Evolutionary conservation across 2,113 vertebrate genomes (phyloP).

Genomic region (Sterrhoptilus dennistouni): DNA sequence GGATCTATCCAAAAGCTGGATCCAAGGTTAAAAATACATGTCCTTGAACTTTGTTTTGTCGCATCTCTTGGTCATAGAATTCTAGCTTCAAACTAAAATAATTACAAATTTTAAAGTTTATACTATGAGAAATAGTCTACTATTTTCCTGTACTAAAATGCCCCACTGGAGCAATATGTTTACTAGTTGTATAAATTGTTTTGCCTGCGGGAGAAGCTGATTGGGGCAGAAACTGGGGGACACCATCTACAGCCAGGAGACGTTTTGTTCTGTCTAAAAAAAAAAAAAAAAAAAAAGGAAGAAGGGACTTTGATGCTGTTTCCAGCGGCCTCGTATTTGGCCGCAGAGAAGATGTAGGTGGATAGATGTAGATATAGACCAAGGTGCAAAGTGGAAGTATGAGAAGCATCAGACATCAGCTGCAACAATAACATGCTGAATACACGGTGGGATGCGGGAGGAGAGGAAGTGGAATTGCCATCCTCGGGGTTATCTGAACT

Average conservation of each 20-base stretch:
- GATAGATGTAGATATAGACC: too few relatives aligned
- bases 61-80: neutral
- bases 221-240: neutral
- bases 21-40: neutral
- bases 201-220: rapidly evolving
- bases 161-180: rapidly evolving
- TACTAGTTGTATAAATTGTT: neutral
- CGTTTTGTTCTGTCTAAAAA: neutral
- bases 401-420: neutral
- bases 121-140: neutral
- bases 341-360: neutral
- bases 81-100: neutral
- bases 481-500: neutral
- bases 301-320: neutral
- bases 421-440: neutral
- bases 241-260: rapidly evolving
- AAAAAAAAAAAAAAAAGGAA: neutral
- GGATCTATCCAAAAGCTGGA: neutral
- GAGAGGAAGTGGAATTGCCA: neutral
- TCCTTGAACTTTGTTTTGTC: neutral
- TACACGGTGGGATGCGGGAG: neutral
- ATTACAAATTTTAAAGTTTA: neutral
- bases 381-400: neutral
- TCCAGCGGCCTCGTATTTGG: neutral
- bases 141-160: neutral